Evolutionary conservation across 2,888 invertebrate genomes (phyloP).

Genomic region (Timandra comae): DNA sequence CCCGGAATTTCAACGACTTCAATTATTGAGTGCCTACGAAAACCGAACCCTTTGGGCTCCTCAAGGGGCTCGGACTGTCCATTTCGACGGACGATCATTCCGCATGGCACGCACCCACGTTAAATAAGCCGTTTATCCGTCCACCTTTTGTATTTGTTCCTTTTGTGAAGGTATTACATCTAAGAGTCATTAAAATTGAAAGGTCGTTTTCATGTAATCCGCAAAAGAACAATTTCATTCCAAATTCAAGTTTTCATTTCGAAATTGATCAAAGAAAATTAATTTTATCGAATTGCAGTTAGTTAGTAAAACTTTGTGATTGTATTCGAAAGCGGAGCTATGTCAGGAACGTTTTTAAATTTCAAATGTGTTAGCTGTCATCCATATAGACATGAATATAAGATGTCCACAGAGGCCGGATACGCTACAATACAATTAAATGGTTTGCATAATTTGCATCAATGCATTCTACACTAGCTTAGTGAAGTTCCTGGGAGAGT

Average conservation of each 20-base stretch:
- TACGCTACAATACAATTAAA: constrained; percentile 57
- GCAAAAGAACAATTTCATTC: no score
- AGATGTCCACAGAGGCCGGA: constrained; percentile 42
- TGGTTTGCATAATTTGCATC: constrained; percentile 57
- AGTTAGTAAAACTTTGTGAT: no score
- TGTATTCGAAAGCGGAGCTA: no score
- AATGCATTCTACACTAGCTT: constrained; percentile 25
- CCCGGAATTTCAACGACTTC: constrained; percentile 73
- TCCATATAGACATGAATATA: constrained; percentile 29
- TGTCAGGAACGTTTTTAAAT: not conserved
- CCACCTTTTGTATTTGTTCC: constrained; percentile 38
- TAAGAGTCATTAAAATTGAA: constrained; percentile 5
- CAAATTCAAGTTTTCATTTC: no score
- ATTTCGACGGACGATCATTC: constrained; percentile 62
- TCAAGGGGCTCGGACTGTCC: constrained; percentile 68
- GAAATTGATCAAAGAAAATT: no score
- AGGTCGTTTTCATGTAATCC: not conserved
- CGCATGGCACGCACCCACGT: constrained; percentile 49
- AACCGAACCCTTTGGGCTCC: constrained; percentile 66
- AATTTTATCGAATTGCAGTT: no score
- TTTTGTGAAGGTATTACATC: constrained; percentile 19
- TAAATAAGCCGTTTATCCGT: constrained; percentile 51
- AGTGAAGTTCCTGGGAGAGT: constrained; percentile 16
- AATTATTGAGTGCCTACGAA: constrained; percentile 72
- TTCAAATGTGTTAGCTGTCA: constrained; percentile 10